A percentile compares a stretch with the other conserved stretches of the same genome.
phyloP scores from a whole-genome alignment of 2,113 vertebrate genomes.

The Apistogramma diplotaenia region DNA sequence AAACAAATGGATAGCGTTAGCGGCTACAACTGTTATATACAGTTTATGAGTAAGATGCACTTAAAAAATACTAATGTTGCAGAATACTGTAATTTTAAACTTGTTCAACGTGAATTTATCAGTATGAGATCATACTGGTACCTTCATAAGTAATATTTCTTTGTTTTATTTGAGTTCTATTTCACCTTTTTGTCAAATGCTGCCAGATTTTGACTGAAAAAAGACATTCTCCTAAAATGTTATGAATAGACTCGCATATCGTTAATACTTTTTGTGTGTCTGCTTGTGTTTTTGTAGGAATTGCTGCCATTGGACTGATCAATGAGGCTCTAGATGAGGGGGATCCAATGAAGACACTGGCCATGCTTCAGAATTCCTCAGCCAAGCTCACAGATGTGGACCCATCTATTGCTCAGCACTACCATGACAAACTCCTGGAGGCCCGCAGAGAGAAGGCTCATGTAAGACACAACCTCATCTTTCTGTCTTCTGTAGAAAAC shows the following conservation, averaged over 20 bases:
- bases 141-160: neutral
- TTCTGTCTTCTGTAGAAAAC: neutral
- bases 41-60: too few relatives aligned
- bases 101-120: neutral
- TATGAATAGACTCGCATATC: neutral
- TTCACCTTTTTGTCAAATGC: neutral
- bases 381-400: constrained; percentile 90
- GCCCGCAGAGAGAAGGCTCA: constrained; percentile 94
- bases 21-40: too few relatives aligned
- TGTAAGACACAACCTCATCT: constrained; percentile 67
- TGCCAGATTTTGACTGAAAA: neutral
- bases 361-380: constrained; percentile 85
- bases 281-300: constrained; percentile 75
- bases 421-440: constrained; percentile 90
- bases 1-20: neutral
- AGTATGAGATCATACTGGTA: neutral
- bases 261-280: neutral
- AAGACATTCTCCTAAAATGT: neutral
- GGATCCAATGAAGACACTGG: constrained; percentile 84
- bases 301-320: constrained; percentile 92
- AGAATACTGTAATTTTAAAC: neutral
- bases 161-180: neutral
- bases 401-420: constrained; percentile 88
- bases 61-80: too few relatives aligned
- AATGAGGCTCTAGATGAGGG: constrained; percentile 96